phyloP scores from a whole-genome alignment of 2,888 invertebrate genomes.

The Carabus problematicus region DNA sequence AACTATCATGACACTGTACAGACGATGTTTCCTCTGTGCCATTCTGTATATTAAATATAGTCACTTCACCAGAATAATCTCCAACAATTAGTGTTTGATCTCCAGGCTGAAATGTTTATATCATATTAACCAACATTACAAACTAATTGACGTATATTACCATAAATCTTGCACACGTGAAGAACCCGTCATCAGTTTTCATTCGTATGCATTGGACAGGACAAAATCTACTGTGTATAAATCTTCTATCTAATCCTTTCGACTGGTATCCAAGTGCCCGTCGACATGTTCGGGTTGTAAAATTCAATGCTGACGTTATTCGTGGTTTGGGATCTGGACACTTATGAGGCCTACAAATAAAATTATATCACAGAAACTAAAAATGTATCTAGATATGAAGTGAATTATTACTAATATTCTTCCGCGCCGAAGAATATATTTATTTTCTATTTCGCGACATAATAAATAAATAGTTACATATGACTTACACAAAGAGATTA shows the following conservation, averaged over 20 bases:
- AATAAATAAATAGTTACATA: constrained; percentile 22
- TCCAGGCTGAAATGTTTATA: constrained; percentile 60
- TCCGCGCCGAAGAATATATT: too few relatives aligned
- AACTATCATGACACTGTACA: constrained; percentile 85
- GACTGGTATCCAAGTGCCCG: constrained; percentile 65
- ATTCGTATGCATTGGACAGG: constrained; percentile 76
- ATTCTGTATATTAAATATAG: constrained; percentile 84
- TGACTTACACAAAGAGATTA: constrained; percentile 83
- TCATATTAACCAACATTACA: too few relatives aligned
- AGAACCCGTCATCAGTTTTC: constrained; percentile 75
- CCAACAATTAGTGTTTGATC: constrained; percentile 75
- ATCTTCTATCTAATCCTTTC: constrained; percentile 75
- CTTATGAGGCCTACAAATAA: constrained; percentile 80
- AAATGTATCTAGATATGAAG: constrained; percentile 42
- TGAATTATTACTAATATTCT: background rate
- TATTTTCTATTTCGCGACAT: background rate
- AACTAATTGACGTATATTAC: constrained; percentile 43
- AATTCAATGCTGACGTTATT: constrained; percentile 72
- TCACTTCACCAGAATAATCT: constrained; percentile 89
- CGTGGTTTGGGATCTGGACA: constrained; percentile 88
- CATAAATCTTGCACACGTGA: constrained; percentile 66
- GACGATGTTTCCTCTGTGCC: constrained; percentile 81
- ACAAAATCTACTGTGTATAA: constrained; percentile 84
- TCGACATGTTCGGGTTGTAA: constrained; percentile 69
- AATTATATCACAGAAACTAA: too few relatives aligned